Percentiles rank a stretch among this genome's conserved stretches.
phyloP scores from a whole-genome alignment of 1,140 invertebrate genomes.

The Bombus superbus region DNA sequence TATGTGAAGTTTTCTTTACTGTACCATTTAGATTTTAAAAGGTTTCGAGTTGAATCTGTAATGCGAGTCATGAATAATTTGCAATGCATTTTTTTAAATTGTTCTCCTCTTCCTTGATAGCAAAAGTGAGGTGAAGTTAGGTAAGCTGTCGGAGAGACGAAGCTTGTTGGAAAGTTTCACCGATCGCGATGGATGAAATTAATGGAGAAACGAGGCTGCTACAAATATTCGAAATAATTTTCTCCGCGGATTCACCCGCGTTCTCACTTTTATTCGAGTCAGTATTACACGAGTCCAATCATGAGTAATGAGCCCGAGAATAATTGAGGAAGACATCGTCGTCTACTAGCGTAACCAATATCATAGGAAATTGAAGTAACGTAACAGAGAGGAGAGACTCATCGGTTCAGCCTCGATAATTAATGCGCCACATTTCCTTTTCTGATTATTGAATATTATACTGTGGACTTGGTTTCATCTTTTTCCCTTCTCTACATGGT shows the following conservation, averaged over 20 bases:
- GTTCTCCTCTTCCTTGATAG: not conserved
- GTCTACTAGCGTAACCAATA: constrained; percentile 20
- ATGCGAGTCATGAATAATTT: not conserved
- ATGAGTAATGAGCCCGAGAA: constrained; percentile 35
- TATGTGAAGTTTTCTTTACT: not conserved
- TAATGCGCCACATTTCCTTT: constrained; percentile 39
- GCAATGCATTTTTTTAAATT: not conserved
- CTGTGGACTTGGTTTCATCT: not conserved
- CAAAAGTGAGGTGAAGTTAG: not conserved
- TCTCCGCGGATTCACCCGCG: not conserved
- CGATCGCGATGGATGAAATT: not conserved
- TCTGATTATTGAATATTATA: constrained; percentile 5
- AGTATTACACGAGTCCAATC: constrained; percentile 13
- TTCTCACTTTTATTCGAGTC: constrained; percentile 53
- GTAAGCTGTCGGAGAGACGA: too few relatives aligned
- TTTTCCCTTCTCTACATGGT: not conserved
- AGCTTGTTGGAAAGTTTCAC: not conserved
- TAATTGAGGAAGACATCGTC: constrained; percentile 48
- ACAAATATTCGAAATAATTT: not conserved
- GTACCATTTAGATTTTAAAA: too few relatives aligned
- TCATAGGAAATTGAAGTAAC: constrained; percentile 57
- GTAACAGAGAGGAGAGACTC: constrained; percentile 20
- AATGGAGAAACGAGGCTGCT: too few relatives aligned
- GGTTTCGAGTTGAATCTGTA: too few relatives aligned
- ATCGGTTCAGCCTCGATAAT: constrained; percentile 41